Percentiles rank a stretch among this genome's conserved stretches.
Evolutionary conservation across 2,113 vertebrate genomes (phyloP).

Genomic region (Pao palembangensis): DNA sequence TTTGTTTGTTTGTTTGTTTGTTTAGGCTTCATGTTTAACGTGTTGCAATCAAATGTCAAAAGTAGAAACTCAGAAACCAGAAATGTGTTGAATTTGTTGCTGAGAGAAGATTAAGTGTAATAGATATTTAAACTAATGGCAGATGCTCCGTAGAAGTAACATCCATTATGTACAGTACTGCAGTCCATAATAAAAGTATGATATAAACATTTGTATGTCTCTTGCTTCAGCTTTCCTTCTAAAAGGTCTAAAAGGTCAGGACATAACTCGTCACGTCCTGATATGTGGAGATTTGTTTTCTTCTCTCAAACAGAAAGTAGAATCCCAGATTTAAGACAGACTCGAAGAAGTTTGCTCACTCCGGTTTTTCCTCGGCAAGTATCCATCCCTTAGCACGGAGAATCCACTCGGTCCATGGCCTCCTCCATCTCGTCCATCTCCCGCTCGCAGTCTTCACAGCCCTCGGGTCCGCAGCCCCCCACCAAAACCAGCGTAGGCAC

Average conservation of each 20-base stretch:
- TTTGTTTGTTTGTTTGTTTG: too few relatives aligned
- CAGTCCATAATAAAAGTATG: conserved; percentile 15
- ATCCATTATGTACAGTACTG: conserved; percentile 6
- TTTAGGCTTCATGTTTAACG: neutral
- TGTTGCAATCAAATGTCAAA: conserved; percentile 5
- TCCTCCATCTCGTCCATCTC: conserved; percentile 73
- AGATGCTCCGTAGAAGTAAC: conserved; percentile 3
- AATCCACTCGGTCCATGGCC: conserved; percentile 59
- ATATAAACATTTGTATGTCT: conserved; percentile 8
- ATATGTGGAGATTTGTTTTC: too few relatives aligned
- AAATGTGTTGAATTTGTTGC: neutral
- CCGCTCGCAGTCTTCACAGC: conserved; percentile 76
- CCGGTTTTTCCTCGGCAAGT: neutral
- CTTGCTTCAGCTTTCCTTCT: conserved; percentile 17
- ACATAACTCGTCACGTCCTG: too few relatives aligned
- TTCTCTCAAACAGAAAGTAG: neutral
- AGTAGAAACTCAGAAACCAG: neutral
- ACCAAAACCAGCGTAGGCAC: conserved; percentile 73
- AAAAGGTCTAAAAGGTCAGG: conserved; percentile 27
- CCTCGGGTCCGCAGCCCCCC: conserved; percentile 67
- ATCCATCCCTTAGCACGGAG: conserved; percentile 59
- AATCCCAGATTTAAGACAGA: conserved; percentile 19
- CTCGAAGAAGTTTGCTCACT: neutral
- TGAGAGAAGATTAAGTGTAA: conserved; percentile 2
- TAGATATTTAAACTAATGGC: neutral